A percentile compares a stretch with the other conserved stretches of the same genome.
Evolutionary conservation across 2,888 invertebrate species (phyloP).

Genomic region (Drosophila paranaensis): DNA sequence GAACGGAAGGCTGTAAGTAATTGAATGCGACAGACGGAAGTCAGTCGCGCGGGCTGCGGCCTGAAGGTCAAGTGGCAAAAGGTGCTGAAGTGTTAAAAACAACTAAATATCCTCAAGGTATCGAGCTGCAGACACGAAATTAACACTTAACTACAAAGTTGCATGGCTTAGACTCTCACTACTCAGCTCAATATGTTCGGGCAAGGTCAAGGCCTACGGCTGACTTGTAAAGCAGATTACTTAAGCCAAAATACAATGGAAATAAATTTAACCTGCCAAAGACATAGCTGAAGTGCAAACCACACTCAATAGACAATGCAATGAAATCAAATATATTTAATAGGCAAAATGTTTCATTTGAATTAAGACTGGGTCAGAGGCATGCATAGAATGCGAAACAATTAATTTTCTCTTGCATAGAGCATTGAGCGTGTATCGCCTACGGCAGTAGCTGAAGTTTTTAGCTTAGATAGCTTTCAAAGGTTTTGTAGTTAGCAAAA

Average conservation of each 20-base stretch:
- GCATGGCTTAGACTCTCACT: not conserved
- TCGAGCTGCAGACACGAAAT: constrained; percentile 9
- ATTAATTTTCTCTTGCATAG: constrained; percentile 14
- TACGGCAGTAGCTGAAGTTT: not conserved
- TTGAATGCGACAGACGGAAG: constrained; percentile 45
- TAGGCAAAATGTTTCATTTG: constrained; percentile 12
- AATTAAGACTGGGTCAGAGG: not conserved
- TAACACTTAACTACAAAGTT: constrained; percentile 7
- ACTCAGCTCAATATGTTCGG: not conserved
- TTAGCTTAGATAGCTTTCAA: constrained; percentile 3
- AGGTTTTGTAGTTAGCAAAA: constrained; percentile 3
- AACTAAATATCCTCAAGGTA: constrained; percentile 30
- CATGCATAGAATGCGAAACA: constrained; percentile 26
- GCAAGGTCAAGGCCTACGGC: constrained; percentile 10
- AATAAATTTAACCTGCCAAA: constrained; percentile 26
- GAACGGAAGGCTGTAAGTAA: constrained; percentile 43
- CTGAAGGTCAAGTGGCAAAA: constrained; percentile 13
- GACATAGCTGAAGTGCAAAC: constrained; percentile 41
- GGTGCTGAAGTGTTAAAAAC: constrained; percentile 39
- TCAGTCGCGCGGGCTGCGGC: not conserved
- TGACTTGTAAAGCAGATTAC: constrained; percentile 6
- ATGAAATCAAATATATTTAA: constrained; percentile 30
- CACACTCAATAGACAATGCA: constrained; percentile 27
- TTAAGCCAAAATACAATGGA: not conserved
- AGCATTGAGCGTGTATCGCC: not conserved